Evolutionary conservation across 2,113 vertebrate genomes (phyloP).

Genomic region (Symphodus melops): DNA sequence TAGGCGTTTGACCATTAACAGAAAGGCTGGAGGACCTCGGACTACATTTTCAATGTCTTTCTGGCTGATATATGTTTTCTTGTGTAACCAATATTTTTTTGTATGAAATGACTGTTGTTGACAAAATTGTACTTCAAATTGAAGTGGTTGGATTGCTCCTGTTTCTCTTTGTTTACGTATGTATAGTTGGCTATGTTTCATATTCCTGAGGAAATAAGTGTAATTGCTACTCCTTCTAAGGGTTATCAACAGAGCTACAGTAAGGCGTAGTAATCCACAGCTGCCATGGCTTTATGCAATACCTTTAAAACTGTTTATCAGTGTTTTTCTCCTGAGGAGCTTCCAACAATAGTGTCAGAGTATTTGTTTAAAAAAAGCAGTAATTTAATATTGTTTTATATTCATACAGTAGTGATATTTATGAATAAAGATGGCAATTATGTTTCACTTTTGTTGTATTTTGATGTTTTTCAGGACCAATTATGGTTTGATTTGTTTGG

Average conservation of each 20-base stretch:
- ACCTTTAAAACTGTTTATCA: conserved; percentile 57
- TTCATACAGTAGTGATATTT: conserved; percentile 99
- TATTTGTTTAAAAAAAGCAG: conserved; percentile 90
- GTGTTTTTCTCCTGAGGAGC: conserved; percentile 65
- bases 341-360: conserved; percentile 87
- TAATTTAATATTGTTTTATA: conserved; percentile 97
- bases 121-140: conserved; percentile 84
- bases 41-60: conserved; percentile 55
- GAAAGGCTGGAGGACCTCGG: conserved; percentile 59
- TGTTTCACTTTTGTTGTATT: conserved; percentile 81
- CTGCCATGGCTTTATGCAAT: conserved; percentile 74
- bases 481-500: neutral
- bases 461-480: neutral
- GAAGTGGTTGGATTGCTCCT: conserved; percentile 79
- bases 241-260: conserved; percentile 52
- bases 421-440: conserved; percentile 97
- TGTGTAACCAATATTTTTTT: conserved; percentile 68
- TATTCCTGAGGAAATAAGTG: conserved; percentile 70
- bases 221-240: conserved; percentile 47
- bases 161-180: conserved; percentile 65
- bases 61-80: conserved; percentile 62
- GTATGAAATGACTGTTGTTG: conserved; percentile 70
- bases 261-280: conserved; percentile 58
- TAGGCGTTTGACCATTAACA: conserved; percentile 67
- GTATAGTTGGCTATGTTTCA: conserved; percentile 63